These are phyloP conservation scores for Melanotaenia boesemani DNA, from an alignment of 2,797 vertebrate genomes.

Conservation along the genomic window DNA sequence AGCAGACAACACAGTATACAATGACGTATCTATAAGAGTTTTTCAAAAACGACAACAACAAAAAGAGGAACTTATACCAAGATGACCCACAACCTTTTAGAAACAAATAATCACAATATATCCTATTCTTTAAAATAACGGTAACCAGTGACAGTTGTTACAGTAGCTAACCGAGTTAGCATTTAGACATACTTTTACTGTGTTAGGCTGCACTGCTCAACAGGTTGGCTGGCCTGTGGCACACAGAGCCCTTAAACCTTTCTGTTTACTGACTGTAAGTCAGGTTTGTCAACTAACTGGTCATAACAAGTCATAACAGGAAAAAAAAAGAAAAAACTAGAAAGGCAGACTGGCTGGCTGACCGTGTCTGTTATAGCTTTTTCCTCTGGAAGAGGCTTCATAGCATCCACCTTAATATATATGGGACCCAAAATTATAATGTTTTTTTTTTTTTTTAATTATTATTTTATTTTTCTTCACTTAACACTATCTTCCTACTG, in stretches of 20 bases:
- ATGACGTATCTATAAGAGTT: slow-evolving; percentile 28
- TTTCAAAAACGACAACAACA: slow-evolving; percentile 12
- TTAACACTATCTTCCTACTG: not conserved
- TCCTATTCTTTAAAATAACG: not conserved
- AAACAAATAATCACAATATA: not conserved
- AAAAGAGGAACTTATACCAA: slow-evolving; percentile 41
- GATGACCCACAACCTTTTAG: slow-evolving; percentile 49
- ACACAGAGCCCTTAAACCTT: slow-evolving; percentile 35
- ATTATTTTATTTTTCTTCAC: not conserved
- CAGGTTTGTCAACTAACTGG: slow-evolving; percentile 12
- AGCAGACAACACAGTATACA: slow-evolving; percentile 49
- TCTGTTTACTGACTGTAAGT: slow-evolving; percentile 21
- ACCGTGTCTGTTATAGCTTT: slow-evolving; percentile 68
- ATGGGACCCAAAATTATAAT: not conserved
- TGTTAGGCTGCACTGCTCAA: slow-evolving; percentile 68
- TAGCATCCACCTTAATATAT: not conserved
- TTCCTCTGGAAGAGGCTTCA: not conserved
- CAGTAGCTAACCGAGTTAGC: not conserved
- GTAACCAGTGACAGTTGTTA: not conserved
- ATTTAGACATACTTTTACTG: not conserved
- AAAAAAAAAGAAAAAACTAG: slow-evolving; percentile 7
- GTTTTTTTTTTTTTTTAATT: not conserved
- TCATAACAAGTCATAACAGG: slow-evolving; percentile 1
- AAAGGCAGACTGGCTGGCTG: slow-evolving; percentile 76
- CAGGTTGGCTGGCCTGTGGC: slow-evolving; percentile 90